Evolutionary conservation across 2,888 invertebrate genomes (phyloP).

Genomic region (Belgica antarctica): DNA sequence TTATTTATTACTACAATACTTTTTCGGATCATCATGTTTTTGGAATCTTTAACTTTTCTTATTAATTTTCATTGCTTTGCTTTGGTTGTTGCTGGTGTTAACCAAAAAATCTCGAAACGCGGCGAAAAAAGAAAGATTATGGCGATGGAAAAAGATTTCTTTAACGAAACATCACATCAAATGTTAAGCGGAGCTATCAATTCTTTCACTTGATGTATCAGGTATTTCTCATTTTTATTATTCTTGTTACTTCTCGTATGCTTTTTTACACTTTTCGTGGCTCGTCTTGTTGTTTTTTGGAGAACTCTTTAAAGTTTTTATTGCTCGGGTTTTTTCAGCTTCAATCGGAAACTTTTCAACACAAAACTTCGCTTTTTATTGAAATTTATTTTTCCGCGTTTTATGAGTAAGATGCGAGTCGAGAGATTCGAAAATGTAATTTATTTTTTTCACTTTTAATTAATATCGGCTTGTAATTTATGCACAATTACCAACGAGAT

Average conservation of each 20-base stretch:
- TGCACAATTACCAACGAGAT: conserved; percentile 43
- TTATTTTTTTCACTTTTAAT: conserved; percentile 34
- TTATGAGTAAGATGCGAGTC: neutral
- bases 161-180: conserved; percentile 28
- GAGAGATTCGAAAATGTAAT: conserved; percentile 28
- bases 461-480: conserved; percentile 41
- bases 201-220: conserved; percentile 38
- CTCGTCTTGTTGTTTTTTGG: conserved; percentile 24
- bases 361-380: neutral
- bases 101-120: no score
- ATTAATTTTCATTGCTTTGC: conserved; percentile 34
- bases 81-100: neutral
- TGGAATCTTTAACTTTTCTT: conserved; percentile 27
- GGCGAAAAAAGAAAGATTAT: neutral
- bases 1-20: conserved; percentile 32
- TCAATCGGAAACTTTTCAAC: neutral
- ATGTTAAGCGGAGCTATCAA: conserved; percentile 36
- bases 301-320: conserved; percentile 23
- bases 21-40: conserved; percentile 37
- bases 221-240: conserved; percentile 30
- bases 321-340: conserved; percentile 12
- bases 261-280: conserved; percentile 19
- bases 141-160: neutral
- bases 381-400: conserved; percentile 29
- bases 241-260: conserved; percentile 29